Evolutionary conservation across 1,140 invertebrate genomes (phyloP).

Genomic region (Achroia grisella): DNA sequence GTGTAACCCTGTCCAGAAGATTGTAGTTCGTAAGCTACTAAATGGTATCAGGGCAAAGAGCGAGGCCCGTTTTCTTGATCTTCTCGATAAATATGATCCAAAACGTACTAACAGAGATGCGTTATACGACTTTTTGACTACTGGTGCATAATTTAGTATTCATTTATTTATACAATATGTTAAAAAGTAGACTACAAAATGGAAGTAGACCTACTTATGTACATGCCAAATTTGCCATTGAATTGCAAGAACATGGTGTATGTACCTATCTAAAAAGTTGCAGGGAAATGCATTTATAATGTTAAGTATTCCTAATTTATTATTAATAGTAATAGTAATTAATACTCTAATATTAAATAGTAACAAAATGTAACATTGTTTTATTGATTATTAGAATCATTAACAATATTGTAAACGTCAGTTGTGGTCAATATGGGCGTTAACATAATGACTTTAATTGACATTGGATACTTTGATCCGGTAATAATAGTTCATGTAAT

Average conservation of each 20-base stretch:
- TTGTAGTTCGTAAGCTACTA: constrained; percentile 75
- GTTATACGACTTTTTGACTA: constrained; percentile 52
- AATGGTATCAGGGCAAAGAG: constrained; percentile 60
- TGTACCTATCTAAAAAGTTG: no score
- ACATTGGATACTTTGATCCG: constrained; percentile 7
- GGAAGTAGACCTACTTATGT: no score
- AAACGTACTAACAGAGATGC: constrained; percentile 41
- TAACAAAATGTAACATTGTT: background rate
- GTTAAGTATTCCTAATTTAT: background rate
- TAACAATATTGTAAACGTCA: background rate
- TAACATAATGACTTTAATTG: background rate
- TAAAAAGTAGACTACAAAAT: no score
- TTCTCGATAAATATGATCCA: constrained; percentile 62
- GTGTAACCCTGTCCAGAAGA: constrained; percentile 75
- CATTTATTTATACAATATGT: no score
- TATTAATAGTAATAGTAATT: background rate
- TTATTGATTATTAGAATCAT: constrained; percentile 5
- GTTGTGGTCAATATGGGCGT: constrained; percentile 1
- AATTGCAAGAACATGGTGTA: no score
- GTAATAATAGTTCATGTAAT: background rate
- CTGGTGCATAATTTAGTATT: constrained; percentile 23
- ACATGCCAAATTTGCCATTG: no score
- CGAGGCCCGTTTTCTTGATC: constrained; percentile 48
- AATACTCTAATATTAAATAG: background rate
- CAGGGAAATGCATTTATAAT: constrained; percentile 9